Evolutionary conservation across 2,797 vertebrate species (phyloP), one percentile per base, ranked within the genome.

Genomic region (Tangara arthus): DNA sequence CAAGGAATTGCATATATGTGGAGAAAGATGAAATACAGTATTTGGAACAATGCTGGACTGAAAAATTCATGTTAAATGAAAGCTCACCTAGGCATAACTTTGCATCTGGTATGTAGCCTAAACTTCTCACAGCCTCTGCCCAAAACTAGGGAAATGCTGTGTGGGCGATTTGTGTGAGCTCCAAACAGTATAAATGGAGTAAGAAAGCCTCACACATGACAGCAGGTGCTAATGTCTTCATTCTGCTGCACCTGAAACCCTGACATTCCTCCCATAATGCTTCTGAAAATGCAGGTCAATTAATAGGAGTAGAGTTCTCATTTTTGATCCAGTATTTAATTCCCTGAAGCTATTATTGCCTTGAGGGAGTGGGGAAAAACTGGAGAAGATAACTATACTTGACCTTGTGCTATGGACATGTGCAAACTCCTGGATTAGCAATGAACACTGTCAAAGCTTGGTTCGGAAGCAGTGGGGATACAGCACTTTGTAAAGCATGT

Each of bases 301-400:
- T 77, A 87, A 61, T 46, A 46, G 86, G 75, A 82, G 34, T 56
- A 60, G 34, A 87, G 53, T 71, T 82, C 41, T 91, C 82, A 81
- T 87, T 93, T 95, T 61, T 69, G 65, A 72, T 72, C 70, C 92
- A 26, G 41, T 94, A 28, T 84, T 87, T 92, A 94, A 93, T 88
- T 92, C 73, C 37, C 63, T 28, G 30, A 52, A 53, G 87, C 71
- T 82, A 71, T 87, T 89, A 89, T 35, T 87, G 49, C 76, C 85
- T 90, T 93, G 57, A 78, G 84, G 82, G 76, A 82, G 15, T 32
- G 20, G 60, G 39, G 47, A 35, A 41, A 52, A 64, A 94, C 39
- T 53, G n/a, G 44, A 91, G 89, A 84, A 84, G 94, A 77, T 93
- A 76, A 89, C 94, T 87, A 82, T 71, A 68, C 78, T 91, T 85